Conservation (phyloP, 2,113 vertebrate species). For the Crocuta crocuta region DNA sequence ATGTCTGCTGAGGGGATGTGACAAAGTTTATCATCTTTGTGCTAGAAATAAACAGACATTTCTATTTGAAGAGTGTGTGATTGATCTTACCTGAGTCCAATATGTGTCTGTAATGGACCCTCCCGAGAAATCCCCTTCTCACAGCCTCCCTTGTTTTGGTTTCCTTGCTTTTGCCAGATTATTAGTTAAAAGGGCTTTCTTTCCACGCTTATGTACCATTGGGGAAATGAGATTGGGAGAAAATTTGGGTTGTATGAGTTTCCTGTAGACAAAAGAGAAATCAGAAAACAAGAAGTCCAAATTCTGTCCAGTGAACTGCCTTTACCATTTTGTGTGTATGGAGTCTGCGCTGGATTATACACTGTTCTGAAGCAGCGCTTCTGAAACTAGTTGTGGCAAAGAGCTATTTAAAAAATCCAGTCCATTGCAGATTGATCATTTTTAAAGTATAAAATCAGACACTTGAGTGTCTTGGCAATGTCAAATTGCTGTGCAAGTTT, state of each 20-base stretch:
- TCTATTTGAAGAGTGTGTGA: not conserved
- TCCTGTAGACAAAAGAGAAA: not conserved
- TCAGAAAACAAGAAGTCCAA: not conserved
- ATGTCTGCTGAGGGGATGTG: not conserved
- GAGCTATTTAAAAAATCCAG: not conserved
- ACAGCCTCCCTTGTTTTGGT: not conserved
- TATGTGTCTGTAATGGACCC: not conserved
- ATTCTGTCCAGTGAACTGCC: not conserved
- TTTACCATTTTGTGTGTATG: not conserved
- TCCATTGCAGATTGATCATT: not conserved
- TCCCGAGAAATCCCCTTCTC: not conserved
- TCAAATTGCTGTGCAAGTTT: not conserved
- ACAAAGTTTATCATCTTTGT: not conserved
- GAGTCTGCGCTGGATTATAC: not conserved
- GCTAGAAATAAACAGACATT: constrained; percentile 12
- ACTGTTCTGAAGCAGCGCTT: not conserved
- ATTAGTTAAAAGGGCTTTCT: not conserved
- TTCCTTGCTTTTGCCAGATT: not conserved
- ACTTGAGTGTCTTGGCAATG: not conserved
- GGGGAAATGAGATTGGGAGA: not conserved
- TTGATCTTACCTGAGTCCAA: not conserved
- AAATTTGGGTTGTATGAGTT: not conserved
- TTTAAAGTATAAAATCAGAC: not conserved
- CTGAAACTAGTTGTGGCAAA: not conserved
- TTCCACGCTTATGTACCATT: not conserved